phyloP scores from a whole-genome alignment of 2,113 vertebrate genomes.

The Crotalus viridis region DNA sequence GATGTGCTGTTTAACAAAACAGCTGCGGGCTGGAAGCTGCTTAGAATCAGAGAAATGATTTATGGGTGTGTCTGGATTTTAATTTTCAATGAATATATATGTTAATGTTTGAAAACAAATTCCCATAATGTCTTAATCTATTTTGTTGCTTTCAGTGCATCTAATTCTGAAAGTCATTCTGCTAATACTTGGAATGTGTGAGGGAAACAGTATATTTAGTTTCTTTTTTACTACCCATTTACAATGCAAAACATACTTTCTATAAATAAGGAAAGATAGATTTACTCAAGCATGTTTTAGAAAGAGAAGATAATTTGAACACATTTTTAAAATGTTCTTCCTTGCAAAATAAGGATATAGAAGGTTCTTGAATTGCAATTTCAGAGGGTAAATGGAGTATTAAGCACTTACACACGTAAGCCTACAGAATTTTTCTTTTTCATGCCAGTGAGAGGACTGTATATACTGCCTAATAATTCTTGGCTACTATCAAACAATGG shows the following conservation, averaged over 20 bases:
- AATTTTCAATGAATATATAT: conserved; percentile 11
- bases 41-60: conserved; percentile 18
- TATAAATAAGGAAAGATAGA: not conserved
- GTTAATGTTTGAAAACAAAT: conserved; percentile 15
- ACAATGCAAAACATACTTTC: not conserved
- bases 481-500: not conserved
- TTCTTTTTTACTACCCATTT: not conserved
- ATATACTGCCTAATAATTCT: not conserved
- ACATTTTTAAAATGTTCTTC: not conserved
- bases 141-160: not conserved
- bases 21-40: conserved; percentile 9
- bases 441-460: not conserved
- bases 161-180: not conserved
- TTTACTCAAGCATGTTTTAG: not conserved
- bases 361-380: not conserved
- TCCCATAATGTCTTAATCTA: not conserved
- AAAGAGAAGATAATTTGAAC: not conserved
- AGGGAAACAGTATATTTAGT: not conserved
- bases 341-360: not conserved
- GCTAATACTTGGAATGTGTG: not conserved
- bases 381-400: not conserved
- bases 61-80: conserved; percentile 12
- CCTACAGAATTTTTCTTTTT: not conserved
- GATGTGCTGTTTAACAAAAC: conserved; percentile 28
- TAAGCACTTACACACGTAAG: not conserved